Base-by-base conservation (phyloP, 2,888 invertebrate species). In the Melieria omissa region DNA sequence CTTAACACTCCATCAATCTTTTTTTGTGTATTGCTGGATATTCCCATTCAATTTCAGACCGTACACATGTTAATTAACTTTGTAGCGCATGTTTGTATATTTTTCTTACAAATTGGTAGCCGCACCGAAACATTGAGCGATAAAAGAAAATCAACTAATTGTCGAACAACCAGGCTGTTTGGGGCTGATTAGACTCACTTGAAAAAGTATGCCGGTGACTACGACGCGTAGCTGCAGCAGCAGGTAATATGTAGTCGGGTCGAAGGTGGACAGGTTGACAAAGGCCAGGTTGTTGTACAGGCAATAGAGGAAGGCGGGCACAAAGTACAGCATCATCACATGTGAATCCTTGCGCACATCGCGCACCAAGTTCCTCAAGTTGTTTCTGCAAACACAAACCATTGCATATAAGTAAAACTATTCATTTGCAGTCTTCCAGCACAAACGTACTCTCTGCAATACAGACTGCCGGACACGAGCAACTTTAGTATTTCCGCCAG, bases 241-340 rank as follows among this genome's bases (percentile, higher is more conserved):
- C 71, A 98, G 89, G 86, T 94, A 97, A 85, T 98, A 98, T 0
- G 97, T 96, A 0, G 98, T 97, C 1, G 98, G 97, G 86, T 98
- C 98, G 88, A 96, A 98, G 68, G 91, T 91, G 10, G 95, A 93
- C 79, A 98, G 89, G 88, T 97, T 98, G 66, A 95, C 89, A 88
- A 97, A 98, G 46, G 96, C 92, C 81, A 98, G 89, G 88, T 98
- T 98, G 85, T 98, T 98, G 89, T 98, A 98, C 66, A 97, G 89
- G 81, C 97, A 97, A 85, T 98, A 98, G 68, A 98, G 88, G 81
- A 95, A 90, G 0, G 97, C 94, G 57, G 98, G 98, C 76, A 98
- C 92, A 87, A 97, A 94, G 84, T 98, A 98, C 60, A 95, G 85
- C 70, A 92, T 85, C 78, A 96, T 86, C 61, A 96, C 90, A 82